Percentiles rank a stretch among this genome's conserved stretches.
These are phyloP conservation scores for Pandemis cinnamomeana DNA, from an alignment of 2,888 invertebrate genomes.

Conservation along the genomic window DNA sequence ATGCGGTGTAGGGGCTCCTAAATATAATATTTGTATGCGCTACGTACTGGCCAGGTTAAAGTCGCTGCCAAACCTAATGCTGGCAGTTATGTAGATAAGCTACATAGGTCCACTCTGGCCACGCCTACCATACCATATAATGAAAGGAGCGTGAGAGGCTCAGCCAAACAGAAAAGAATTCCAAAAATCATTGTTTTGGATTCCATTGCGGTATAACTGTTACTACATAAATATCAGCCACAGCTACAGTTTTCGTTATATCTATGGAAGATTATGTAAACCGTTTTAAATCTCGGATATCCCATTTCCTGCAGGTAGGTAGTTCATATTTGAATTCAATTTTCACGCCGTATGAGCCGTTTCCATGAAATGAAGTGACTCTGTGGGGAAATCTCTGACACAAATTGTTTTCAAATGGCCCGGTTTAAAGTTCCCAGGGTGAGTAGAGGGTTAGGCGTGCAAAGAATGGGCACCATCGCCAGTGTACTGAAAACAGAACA, in stretches of 20 bases:
- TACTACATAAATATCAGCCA: background rate
- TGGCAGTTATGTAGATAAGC: no score
- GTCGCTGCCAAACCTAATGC: no score
- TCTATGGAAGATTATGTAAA: background rate
- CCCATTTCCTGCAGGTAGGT: slow-evolving; percentile 18
- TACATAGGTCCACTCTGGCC: no score
- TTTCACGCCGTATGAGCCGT: slow-evolving; percentile 40
- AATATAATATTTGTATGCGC: no score
- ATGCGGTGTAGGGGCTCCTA: no score
- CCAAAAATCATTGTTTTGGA: no score
- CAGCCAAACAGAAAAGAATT: no score
- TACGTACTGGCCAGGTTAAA: no score
- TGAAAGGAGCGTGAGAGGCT: no score
- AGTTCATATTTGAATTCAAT: slow-evolving; percentile 39
- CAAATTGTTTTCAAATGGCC: slow-evolving; percentile 42
- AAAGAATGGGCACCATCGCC: background rate
- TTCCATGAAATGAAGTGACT: slow-evolving; percentile 35
- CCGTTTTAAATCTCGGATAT: slow-evolving; percentile 25
- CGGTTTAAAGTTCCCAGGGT: slow-evolving; percentile 35
- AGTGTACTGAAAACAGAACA: background rate
- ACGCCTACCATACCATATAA: no score
- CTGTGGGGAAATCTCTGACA: slow-evolving; percentile 45
- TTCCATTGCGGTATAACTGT: no score
- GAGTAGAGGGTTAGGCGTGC: background rate
- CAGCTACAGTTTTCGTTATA: background rate